Evolutionary conservation across 2,888 invertebrate species (phyloP), one percentile per base, ranked within the genome.

Genomic region (Protodeltote pygarga): DNA sequence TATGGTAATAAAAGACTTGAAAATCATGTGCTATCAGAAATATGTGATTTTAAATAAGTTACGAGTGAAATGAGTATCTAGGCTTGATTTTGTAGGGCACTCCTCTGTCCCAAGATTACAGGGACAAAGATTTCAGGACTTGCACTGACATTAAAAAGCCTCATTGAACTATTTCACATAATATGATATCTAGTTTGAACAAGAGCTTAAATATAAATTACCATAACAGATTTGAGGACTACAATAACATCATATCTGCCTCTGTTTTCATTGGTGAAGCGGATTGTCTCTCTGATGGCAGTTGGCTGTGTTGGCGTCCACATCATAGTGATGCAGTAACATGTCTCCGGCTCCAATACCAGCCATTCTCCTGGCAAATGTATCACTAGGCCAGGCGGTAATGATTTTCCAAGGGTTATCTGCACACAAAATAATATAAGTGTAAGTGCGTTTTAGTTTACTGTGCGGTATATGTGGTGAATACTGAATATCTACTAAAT

Each of bases 221-320:
- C 92, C 87, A 93, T 68, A 31, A 71, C 71, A 32, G 94, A 93
- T 75, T 95, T 95, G 9, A 95, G 89, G 4, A 94, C 92, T 3
- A 95, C 83, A 59, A 94, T 90, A 3, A 96, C 92, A 73, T 95
- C 95, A 84, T 94, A 94, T 72, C 94, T 93, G 34, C 95, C 93
- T 59, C 94, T 92, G 42, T 93, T 92, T 50, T 93, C 93, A 81
- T 95, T 95, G 1, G 93, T 92, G 31, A 96, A 88, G 39, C 95
- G 93, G 21, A 94, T 82, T 0, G 93, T 93, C 66, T 95, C 94
- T 51, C 95, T 89, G 73, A 94, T 93, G 2, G 93, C 90, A 4
- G 93, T 93, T 19, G 90, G 92, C 58, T 93, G 87, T 9, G 72
- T 78, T 0, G 96, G 96, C 4, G 81, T 93, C 96, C 96, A 96